Conservation (phyloP, 2,113 vertebrate genomes). For the Macaca nemestrina region DNA sequence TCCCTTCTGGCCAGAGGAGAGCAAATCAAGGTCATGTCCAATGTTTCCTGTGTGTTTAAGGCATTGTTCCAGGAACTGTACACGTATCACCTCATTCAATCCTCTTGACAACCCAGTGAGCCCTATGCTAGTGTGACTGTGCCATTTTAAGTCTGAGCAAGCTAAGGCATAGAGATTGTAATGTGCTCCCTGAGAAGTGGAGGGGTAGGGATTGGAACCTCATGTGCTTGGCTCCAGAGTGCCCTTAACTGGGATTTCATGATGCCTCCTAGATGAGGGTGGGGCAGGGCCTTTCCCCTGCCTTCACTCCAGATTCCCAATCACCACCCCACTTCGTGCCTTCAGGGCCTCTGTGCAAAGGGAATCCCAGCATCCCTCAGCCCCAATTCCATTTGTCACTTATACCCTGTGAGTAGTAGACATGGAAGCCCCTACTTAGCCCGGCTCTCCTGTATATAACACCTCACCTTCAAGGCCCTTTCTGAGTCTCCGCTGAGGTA, state of each 20-base stretch:
- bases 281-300: background rate
- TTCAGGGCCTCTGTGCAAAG: background rate
- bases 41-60: background rate
- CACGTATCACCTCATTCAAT: background rate
- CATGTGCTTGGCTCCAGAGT: background rate
- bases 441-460: background rate
- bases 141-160: constrained; percentile 19
- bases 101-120: background rate
- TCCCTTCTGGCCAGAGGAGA: background rate
- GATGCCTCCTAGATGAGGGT: background rate
- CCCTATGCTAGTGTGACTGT: background rate
- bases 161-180: background rate
- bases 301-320: background rate
- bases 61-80: background rate
- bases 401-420: background rate
- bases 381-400: background rate
- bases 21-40: background rate
- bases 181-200: background rate
- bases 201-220: background rate
- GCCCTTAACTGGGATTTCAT: background rate
- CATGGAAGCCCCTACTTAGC: background rate
- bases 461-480: background rate
- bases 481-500: background rate
- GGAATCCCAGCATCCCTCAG: background rate
- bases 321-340: background rate